phyloP scores from a whole-genome alignment of 64 coral and sea anemone genomes.

The Trachythela sp. region DNA sequence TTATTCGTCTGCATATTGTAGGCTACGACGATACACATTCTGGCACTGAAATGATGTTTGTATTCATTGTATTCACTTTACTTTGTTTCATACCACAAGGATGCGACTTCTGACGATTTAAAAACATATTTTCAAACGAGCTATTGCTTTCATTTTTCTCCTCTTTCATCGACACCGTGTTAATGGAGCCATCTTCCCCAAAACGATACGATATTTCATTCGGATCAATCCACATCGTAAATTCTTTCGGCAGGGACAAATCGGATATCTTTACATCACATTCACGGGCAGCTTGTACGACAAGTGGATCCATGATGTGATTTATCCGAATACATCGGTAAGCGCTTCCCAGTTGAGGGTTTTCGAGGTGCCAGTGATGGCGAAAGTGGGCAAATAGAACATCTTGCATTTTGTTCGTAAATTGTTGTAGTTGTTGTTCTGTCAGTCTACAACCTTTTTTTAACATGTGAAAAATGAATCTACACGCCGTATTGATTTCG shows the following conservation, averaged over 20 bases:
- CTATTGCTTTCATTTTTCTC: background rate
- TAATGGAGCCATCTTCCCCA: slow-evolving; percentile 94
- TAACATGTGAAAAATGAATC: slow-evolving; percentile 70
- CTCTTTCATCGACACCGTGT: background rate
- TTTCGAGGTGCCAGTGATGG: slow-evolving; percentile 93
- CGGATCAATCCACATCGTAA: slow-evolving; percentile 96
- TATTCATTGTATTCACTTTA: background rate
- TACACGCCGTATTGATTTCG: slow-evolving; percentile 85
- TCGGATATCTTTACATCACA: slow-evolving; percentile 57
- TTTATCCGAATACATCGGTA: slow-evolving; percentile 98
- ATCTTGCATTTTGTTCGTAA: slow-evolving; percentile 84
- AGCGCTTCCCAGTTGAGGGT: slow-evolving; percentile 96
- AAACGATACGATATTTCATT: slow-evolving; percentile 91
- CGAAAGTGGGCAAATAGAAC: slow-evolving; percentile 89
- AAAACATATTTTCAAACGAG: background rate
- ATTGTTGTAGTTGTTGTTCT: slow-evolving; percentile 64
- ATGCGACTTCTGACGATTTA: slow-evolving; percentile 21
- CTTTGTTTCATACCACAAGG: background rate
- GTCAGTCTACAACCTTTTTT: slow-evolving; percentile 58
- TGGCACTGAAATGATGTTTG: background rate
- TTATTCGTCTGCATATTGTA: background rate
- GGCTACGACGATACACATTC: slow-evolving; percentile 2
- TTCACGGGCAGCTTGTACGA: slow-evolving; percentile 64
- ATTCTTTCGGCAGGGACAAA: slow-evolving; percentile 69
- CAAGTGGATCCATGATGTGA: slow-evolving; percentile 83